A percentile compares a stretch with the other conserved stretches of the same genome.
Conservation (phyloP, 2,888 invertebrate species). For the Flabesymbios commensalis region DNA sequence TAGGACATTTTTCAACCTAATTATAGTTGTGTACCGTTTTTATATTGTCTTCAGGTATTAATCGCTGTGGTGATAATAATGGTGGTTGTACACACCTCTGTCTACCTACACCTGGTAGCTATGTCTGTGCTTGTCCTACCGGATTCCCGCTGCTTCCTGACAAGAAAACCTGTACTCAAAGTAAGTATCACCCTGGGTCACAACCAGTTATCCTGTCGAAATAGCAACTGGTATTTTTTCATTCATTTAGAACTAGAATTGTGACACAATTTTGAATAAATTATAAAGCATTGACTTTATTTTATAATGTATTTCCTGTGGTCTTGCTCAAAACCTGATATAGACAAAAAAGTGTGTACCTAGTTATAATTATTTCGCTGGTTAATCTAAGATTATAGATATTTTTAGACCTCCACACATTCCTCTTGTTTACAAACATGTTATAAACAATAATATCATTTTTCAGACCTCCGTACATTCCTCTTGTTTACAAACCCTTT, state of each 20-base stretch:
- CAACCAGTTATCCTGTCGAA: too few species aligned
- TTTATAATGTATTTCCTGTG: not conserved
- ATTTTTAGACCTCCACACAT: not conserved
- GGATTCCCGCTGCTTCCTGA: constrained; percentile 70
- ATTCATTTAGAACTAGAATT: too few species aligned
- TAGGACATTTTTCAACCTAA: too few species aligned
- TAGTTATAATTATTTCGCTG: not conserved
- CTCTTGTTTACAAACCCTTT: not conserved
- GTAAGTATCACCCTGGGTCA: too few species aligned
- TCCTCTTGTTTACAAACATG: too few species aligned
- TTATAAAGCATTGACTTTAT: too few species aligned
- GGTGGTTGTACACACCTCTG: constrained; percentile 88
- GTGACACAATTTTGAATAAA: too few species aligned
- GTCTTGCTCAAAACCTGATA: too few species aligned
- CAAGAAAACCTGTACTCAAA: constrained; percentile 52
- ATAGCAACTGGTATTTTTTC: too few species aligned
- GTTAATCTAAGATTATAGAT: not conserved
- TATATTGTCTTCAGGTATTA: constrained; percentile 66
- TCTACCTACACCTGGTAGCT: constrained; percentile 69
- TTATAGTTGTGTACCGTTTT: too few species aligned
- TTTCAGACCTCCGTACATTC: too few species aligned
- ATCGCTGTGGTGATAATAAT: constrained; percentile 74
- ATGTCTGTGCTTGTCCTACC: constrained; percentile 82
- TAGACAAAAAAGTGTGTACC: not conserved
- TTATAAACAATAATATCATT: too few species aligned